Base-by-base conservation (phyloP, 2,113 vertebrate genomes). In the Grammomys dolichurus region DNA sequence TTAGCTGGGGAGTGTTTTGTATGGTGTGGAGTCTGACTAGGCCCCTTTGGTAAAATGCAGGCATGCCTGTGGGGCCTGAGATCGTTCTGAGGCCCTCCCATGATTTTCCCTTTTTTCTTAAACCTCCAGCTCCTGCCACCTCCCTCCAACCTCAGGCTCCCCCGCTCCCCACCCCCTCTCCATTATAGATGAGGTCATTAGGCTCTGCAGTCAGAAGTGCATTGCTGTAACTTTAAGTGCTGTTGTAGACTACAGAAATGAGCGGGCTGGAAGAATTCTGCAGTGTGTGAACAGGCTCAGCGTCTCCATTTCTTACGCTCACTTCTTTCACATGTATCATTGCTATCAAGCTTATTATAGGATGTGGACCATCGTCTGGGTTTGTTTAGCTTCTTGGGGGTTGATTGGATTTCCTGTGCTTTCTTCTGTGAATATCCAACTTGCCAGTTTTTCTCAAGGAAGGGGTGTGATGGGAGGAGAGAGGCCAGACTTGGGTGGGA, bases 101-200 rank as follows among this genome's bases (percentile, higher is more conserved):
- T 91, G 58, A n/a, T 87, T 70, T 85, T 58, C 3, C 89, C 8
- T 86, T 67, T n/a, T 93, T 67, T 36, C 48, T 91, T 90, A 56
- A 20, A 0, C n/a, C 24, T 63, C 67, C 22, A 19, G 20, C 3
- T 51, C 26, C 43, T 36, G 67, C 43, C 70, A 67, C 24, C 26
- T 9, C 22, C 5, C 28, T 36, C 67, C 31, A 31, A 28, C 6
- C 40, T 3, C 56, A 4, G 14, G 8, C 51, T 10, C 51, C 9
- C 51, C 36, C 31, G 19, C 33, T 3, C 46, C 12, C 1, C 9
- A 12, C 7, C 14, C 3, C 8, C 5, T 1, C 20, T 78, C 96
- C 93, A 87, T 98, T 95, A 96, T 92, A 86, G 90, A 96, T 97
- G 95, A 98, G 90, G 85, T 98, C 95, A 97, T 97, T 87, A 65